Percentiles rank a stretch among this genome's conserved stretches.
Evolutionary conservation across 2,797 vertebrate genomes (phyloP).

Genomic region (Loris lydekkerianus): DNA sequence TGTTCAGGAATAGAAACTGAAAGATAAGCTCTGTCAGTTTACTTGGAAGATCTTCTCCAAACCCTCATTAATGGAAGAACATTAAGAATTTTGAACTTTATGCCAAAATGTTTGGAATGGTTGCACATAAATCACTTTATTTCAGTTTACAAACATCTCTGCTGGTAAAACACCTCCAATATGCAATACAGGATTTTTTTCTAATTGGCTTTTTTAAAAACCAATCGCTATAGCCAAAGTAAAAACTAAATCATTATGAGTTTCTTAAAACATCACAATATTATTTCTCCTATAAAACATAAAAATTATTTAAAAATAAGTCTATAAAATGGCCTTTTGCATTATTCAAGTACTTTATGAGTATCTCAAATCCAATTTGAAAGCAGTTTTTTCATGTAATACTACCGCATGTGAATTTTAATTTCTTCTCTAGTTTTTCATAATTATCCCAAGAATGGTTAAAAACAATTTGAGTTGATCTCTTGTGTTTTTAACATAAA

Average conservation of each 20-base stretch:
- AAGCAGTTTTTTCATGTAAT: neutral
- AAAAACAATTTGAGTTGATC: neutral
- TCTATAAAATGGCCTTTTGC: neutral
- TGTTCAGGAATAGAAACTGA: constrained; percentile 36
- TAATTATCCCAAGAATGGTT: constrained; percentile 6
- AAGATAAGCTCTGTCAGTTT: constrained; percentile 31
- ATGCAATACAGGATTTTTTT: neutral
- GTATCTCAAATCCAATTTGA: neutral
- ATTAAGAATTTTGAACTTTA: constrained; percentile 20
- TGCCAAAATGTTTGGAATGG: constrained; percentile 1
- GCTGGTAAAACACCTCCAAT: neutral
- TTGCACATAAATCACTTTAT: constrained; percentile 19
- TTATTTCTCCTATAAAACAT: constrained; percentile 33
- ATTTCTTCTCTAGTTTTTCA: neutral
- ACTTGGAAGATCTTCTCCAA: constrained; percentile 25
- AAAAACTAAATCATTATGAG: neutral
- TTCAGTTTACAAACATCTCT: constrained; percentile 46
- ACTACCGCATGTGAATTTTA: neutral
- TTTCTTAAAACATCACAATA: neutral
- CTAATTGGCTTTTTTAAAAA: neutral
- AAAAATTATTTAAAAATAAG: neutral
- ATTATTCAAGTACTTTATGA: constrained; percentile 19
- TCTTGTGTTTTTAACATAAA: constrained; percentile 28
- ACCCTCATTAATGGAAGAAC: constrained; percentile 32
- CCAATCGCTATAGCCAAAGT: neutral